phyloP scores from a whole-genome alignment of 2,797 vertebrate genomes.

The Xiphorhynchus erythropygius region DNA sequence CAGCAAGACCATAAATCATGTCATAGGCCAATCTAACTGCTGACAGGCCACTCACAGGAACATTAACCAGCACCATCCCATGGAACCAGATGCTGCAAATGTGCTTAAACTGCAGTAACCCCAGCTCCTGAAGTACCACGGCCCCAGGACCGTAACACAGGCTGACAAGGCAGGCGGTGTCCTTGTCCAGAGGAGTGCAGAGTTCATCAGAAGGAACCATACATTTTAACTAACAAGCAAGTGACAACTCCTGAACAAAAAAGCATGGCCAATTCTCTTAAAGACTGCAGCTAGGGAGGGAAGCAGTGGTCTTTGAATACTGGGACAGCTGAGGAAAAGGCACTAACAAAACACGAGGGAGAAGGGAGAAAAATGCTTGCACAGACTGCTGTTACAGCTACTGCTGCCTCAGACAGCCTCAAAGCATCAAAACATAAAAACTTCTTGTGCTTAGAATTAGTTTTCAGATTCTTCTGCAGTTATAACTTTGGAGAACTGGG shows the following conservation, averaged over 20 bases:
- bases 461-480: not conserved
- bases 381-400: not conserved
- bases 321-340: not conserved
- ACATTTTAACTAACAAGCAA: not conserved
- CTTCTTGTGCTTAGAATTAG: not conserved
- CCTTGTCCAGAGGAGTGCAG: fast-evolving
- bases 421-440: not conserved
- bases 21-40: not conserved
- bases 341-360: not conserved
- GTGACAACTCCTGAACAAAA: fast-evolving
- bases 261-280: not conserved
- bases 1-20: not conserved
- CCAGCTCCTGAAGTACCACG: not conserved
- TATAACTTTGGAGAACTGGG: not conserved
- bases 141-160: not conserved
- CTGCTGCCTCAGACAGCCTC: not conserved
- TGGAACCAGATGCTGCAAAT: not conserved
- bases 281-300: not conserved
- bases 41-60: constrained; percentile 6
- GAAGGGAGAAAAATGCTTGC: not conserved
- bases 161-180: fast-evolving
- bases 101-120: not conserved
- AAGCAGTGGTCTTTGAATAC: not conserved
- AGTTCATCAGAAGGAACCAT: not conserved
- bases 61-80: not conserved